Evolutionary conservation across 2,113 vertebrate genomes (phyloP), one percentile per base, ranked within the genome.

Genomic region (Natator depressus): DNA sequence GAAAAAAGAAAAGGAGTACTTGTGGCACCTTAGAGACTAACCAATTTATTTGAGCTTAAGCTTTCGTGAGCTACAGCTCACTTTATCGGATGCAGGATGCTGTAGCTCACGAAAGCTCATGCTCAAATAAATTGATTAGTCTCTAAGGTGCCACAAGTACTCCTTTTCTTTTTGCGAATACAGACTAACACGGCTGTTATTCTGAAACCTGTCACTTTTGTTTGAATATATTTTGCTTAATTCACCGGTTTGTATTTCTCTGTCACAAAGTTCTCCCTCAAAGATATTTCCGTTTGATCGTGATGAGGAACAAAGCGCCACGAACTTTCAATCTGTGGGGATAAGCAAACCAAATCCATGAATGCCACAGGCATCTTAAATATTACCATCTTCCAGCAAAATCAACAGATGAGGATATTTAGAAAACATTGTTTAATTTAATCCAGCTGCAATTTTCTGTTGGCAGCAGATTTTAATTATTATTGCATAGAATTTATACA

Each of bases 381-480:
- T 79, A 57, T 1, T 82, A 9, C 88, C 90, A 95, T 86, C 49
- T 6, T 31, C 35, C 38, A 69, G 62, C 35, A 87, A 76, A 65
- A 84, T 87, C 85, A 89, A 84, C 65, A 72, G 83, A 62, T 79
- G 86, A 38, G 86, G 54, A 85, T 88, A 16, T 89, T 88, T 83
- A 88, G 51, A 91, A 69, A 65, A 65, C 16, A 95, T 10, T 87
- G 72, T 95, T 75, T 89, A 5, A 65, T 96, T 94, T 92, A 95
- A 94, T 89, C 50, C 79, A 83, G 55, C 92, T 94, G 55, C 79
- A 85, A 55, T 91, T 89, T 95, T 93, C 46, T 91, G 19, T 89
- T 95, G 81, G 10, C 85, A 79, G n/a, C 35, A 89, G 83, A 94
- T 85, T 95, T 96, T 95, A 91, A 89, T 95, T 91, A 91, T 95